Base-by-base conservation (phyloP, 2,113 vertebrate genomes). In the Pelusios castaneus region DNA sequence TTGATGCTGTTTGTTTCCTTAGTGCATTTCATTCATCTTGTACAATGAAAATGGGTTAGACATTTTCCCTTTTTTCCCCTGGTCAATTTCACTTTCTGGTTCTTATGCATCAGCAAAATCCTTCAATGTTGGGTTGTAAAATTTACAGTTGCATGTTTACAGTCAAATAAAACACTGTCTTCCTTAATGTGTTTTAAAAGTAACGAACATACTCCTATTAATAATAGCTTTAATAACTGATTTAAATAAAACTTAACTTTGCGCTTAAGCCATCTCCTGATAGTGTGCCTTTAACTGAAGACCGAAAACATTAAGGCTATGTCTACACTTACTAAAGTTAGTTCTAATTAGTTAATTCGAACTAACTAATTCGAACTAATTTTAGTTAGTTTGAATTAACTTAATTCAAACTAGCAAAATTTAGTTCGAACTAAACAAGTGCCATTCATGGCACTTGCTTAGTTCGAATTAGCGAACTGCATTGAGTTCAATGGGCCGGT, bases 251-350 rank as follows among this genome's bases (percentile, higher is more conserved):
- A 60, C 29, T 17, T 11, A 70, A 8, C 49, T 3, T 24, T 38
- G 78, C 84, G 85, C 51, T 89, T 60, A 41, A 60, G 29, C 29
- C 76, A 21, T 19, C 88, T 93, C 41, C 70, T 89, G 94, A 79
- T 93, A 84, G 85, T 75, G 95, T 94, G 94, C 84, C 92, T 93
- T 82, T 88, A 92, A 94, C 63, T 73, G 85, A 80, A 54, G 4
- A 89, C 90, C 0, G 0, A n/a, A 88, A 88, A 88, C 90, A 91
- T 51, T 16, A 80, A n/a, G n/a, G n/a, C n/a, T n/a, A n/a, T n/a
- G n/a, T n/a, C n/a, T n/a, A n/a, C n/a, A n/a, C n/a, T n/a, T n/a
- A n/a, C n/a, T n/a, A n/a, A n/a, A n/a, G n/a, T n/a, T n/a, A n/a
- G n/a, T n/a, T n/a, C n/a, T n/a, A n/a, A n/a, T n/a, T n/a, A n/a